These are phyloP conservation scores for Achroia grisella DNA, from an alignment of 1,140 invertebrate genomes.

Conservation along the genomic window DNA sequence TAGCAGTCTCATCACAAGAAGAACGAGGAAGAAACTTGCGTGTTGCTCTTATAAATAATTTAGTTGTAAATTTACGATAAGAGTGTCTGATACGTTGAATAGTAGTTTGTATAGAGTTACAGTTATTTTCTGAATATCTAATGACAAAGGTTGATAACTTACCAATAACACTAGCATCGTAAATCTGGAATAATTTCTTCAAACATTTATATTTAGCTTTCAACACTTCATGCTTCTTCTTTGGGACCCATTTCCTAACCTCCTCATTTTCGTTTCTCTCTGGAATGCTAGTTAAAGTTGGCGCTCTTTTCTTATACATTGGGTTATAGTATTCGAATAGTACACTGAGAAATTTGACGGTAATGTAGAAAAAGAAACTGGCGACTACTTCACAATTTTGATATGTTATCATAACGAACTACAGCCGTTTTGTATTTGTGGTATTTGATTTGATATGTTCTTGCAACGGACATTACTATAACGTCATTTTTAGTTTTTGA, in stretches of 20 bases:
- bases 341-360: slow-evolving; percentile 41
- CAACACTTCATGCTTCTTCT: slow-evolving; percentile 59
- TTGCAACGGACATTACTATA: background rate
- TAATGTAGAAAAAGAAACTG: slow-evolving; percentile 38
- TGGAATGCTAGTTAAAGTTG: slow-evolving; percentile 35
- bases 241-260: slow-evolving; percentile 57
- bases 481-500: background rate
- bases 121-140: too few relatives aligned
- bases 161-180: slow-evolving; percentile 57
- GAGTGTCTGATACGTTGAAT: too few relatives aligned
- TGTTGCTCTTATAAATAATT: too few relatives aligned
- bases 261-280: slow-evolving; percentile 40
- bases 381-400: slow-evolving; percentile 49
- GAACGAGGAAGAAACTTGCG: too few relatives aligned
- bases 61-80: too few relatives aligned
- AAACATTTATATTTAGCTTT: slow-evolving; percentile 65
- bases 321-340: slow-evolving; percentile 14
- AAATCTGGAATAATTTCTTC: slow-evolving; percentile 62
- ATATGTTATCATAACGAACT: slow-evolving; percentile 52
- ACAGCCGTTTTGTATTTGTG: slow-evolving; percentile 2
- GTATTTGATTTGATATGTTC: background rate
- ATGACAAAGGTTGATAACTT: too few relatives aligned
- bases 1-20: too few relatives aligned
- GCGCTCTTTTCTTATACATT: slow-evolving; percentile 39
- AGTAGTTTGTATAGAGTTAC: too few relatives aligned